Conservation (phyloP, 1,140 invertebrate species). For the Danaus plexippus region DNA sequence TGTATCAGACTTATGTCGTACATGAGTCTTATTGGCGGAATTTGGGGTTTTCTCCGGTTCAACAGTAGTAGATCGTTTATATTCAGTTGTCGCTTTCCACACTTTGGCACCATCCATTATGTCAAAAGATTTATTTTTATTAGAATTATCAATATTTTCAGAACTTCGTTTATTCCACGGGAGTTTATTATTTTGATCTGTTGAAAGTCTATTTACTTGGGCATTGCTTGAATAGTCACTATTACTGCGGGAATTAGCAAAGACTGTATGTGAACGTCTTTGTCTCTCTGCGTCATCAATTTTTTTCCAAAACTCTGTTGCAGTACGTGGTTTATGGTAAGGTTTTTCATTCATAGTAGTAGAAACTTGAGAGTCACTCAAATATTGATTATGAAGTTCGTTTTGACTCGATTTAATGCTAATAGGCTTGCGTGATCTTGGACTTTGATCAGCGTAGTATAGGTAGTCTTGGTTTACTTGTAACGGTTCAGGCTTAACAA, state of each 20-base stretch:
- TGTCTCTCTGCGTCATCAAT: slow-evolving; percentile 72
- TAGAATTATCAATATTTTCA: slow-evolving; percentile 38
- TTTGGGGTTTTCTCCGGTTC: slow-evolving; percentile 44
- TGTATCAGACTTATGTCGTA: slow-evolving; percentile 63
- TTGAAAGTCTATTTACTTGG: slow-evolving; percentile 30
- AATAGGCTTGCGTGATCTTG: slow-evolving; percentile 77
- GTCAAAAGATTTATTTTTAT: slow-evolving; percentile 54
- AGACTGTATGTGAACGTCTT: slow-evolving; percentile 46
- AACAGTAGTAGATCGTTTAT: slow-evolving; percentile 52
- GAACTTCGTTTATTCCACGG: slow-evolving; percentile 20
- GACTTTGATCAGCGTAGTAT: slow-evolving; percentile 78
- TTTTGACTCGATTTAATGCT: slow-evolving; percentile 68
- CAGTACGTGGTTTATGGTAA: slow-evolving; percentile 59
- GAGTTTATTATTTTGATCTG: slow-evolving; percentile 34
- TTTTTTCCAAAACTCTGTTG: slow-evolving; percentile 76
- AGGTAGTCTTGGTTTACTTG: slow-evolving; percentile 69
- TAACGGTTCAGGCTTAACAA: slow-evolving; percentile 51
- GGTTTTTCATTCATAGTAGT: slow-evolving; percentile 40
- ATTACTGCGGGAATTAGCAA: slow-evolving; percentile 51
- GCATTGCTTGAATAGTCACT: slow-evolving; percentile 54
- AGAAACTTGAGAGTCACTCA: slow-evolving; percentile 68
- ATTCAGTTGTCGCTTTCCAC: slow-evolving; percentile 65
- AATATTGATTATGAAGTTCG: slow-evolving; percentile 60
- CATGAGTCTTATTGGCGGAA: slow-evolving; percentile 56
- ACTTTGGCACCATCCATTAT: slow-evolving; percentile 53